Percentiles rank a stretch among this genome's conserved stretches.
Conservation (phyloP, 2,113 vertebrate genomes). For the Poeciliopsis retropinna region DNA sequence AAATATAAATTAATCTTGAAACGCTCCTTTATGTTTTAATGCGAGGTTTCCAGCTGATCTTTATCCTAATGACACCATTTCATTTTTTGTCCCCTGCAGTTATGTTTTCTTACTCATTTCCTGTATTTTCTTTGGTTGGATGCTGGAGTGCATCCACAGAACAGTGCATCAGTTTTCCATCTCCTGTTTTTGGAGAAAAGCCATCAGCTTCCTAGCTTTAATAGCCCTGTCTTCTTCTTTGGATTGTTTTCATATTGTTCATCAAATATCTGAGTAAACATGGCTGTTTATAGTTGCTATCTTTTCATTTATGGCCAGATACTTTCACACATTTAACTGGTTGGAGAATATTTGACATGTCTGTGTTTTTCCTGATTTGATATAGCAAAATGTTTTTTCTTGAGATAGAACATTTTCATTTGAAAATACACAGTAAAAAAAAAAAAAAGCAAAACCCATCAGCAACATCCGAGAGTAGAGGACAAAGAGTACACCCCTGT, state of each 20-base stretch:
- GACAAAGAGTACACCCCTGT: neutral
- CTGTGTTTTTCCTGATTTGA: constrained; percentile 13
- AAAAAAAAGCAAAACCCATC: neutral
- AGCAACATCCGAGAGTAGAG: neutral
- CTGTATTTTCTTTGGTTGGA: no score
- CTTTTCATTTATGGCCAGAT: constrained; percentile 38
- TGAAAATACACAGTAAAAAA: neutral
- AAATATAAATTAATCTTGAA: no score
- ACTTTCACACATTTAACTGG: constrained; percentile 60
- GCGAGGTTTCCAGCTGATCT: no score
- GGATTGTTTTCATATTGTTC: constrained; percentile 57
- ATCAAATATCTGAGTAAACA: constrained; percentile 43
- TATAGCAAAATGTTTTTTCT: constrained; percentile 3
- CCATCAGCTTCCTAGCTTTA: constrained; percentile 48
- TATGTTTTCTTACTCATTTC: no score
- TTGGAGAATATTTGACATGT: constrained; percentile 32
- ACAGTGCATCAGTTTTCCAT: neutral
- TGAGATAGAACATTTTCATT: neutral
- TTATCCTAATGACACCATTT: no score
- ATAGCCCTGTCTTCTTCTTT: constrained; percentile 44
- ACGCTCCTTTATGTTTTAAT: no score
- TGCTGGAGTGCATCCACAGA: constrained; percentile 1
- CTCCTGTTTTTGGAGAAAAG: constrained; percentile 16
- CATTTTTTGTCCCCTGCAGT: no score
- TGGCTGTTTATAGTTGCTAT: constrained; percentile 56